Evolutionary conservation across 2,888 invertebrate genomes (phyloP).

Genomic region (Melolontha melolontha): DNA sequence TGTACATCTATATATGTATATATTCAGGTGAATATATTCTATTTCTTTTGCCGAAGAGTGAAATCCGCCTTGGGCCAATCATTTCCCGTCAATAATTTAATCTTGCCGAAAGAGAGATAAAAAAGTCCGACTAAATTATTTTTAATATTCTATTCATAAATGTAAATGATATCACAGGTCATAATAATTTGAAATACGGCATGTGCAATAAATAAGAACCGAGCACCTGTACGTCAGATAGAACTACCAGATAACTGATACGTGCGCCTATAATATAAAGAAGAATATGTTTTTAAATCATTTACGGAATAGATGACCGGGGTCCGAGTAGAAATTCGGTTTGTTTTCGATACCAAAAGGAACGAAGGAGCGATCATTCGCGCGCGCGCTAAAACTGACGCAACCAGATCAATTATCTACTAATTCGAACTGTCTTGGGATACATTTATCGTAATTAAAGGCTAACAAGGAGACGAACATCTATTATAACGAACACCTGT

Average conservation of each 20-base stretch:
- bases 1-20: background rate
- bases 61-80: background rate
- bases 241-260: constrained; percentile 23
- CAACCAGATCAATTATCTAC: constrained; percentile 35
- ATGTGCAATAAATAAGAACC: constrained; percentile 27
- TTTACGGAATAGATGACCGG: constrained; percentile 3
- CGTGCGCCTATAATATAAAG: background rate
- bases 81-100: background rate
- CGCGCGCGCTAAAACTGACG: constrained; percentile 36
- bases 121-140: constrained; percentile 17
- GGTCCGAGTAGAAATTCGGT: background rate
- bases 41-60: background rate
- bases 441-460: constrained; percentile 38
- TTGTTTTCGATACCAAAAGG: constrained; percentile 13
- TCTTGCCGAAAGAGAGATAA: background rate
- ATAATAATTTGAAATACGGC: constrained; percentile 15
- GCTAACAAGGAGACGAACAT: constrained; percentile 21
- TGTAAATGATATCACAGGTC: constrained; percentile 15
- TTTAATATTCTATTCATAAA: constrained; percentile 18
- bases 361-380: background rate
- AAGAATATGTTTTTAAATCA: constrained; percentile 22
- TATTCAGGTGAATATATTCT: background rate
- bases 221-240: constrained; percentile 34
- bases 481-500: constrained; percentile 32
- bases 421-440: constrained; percentile 37